Evolutionary conservation across 2,888 invertebrate genomes (phyloP).

Genomic region (Platypus cylindrus): DNA sequence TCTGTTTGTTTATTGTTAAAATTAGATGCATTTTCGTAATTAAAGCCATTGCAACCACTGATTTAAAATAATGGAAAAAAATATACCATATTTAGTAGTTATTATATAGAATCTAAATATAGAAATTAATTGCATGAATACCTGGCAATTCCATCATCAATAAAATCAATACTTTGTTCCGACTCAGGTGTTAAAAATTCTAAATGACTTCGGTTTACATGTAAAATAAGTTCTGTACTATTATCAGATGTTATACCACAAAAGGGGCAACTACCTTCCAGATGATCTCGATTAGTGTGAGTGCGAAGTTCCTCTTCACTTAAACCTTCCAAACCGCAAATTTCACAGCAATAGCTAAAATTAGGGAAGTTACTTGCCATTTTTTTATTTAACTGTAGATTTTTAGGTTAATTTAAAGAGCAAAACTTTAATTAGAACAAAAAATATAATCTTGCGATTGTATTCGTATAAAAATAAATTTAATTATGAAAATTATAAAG

Average conservation of each 20-base stretch:
- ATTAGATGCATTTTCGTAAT: slow-evolving; percentile 21
- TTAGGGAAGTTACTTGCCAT: slow-evolving; percentile 43
- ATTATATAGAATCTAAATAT: slow-evolving; percentile 2
- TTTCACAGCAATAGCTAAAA: slow-evolving; percentile 60
- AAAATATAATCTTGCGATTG: no score
- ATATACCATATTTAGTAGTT: not conserved
- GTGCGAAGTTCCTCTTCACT: slow-evolving; percentile 71
- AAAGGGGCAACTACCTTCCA: slow-evolving; percentile 68
- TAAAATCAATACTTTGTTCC: slow-evolving; percentile 58
- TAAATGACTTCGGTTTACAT: slow-evolving; percentile 74
- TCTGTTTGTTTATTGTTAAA: slow-evolving; percentile 24
- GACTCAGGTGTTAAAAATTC: slow-evolving; percentile 71
- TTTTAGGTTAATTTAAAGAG: slow-evolving; percentile 8
- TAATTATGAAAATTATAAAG: no score
- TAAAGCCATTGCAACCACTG: slow-evolving; percentile 28
- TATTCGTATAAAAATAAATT: no score
- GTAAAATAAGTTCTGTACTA: slow-evolving; percentile 60
- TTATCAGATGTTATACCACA: slow-evolving; percentile 64
- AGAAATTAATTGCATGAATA: slow-evolving; percentile 4
- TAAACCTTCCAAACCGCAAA: slow-evolving; percentile 73
- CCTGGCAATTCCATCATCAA: slow-evolving; percentile 50
- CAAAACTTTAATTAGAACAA: not conserved
- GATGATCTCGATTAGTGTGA: slow-evolving; percentile 63
- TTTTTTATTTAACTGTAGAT: no score
- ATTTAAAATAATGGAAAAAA: not conserved